Conservation (phyloP, 2,113 vertebrate genomes). For the Spea multiplicata region DNA sequence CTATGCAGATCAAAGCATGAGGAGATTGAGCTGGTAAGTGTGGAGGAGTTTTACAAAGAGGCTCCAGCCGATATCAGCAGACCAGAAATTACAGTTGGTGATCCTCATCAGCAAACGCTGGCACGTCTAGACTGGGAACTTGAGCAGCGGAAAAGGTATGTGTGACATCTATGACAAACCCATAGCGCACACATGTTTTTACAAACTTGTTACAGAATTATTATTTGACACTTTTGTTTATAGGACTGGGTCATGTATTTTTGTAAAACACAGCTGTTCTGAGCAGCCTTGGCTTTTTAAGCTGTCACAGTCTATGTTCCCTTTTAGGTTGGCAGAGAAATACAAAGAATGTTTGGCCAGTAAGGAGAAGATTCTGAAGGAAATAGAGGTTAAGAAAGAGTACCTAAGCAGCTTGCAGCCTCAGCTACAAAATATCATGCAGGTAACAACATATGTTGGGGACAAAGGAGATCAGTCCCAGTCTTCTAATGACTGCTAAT, state of each 20-base stretch:
- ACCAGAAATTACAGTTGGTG: constrained; percentile 74
- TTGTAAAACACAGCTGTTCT: too few relatives aligned
- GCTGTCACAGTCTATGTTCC: background rate
- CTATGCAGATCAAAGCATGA: constrained; percentile 87
- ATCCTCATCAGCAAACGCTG: constrained; percentile 92
- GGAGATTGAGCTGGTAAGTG: constrained; percentile 89
- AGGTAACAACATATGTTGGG: constrained; percentile 65
- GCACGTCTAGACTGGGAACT: constrained; percentile 97
- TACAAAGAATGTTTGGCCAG: constrained; percentile 84
- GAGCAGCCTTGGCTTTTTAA: too few relatives aligned
- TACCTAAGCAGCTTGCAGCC: constrained; percentile 95
- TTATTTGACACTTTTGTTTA: too few relatives aligned
- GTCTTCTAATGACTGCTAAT: background rate
- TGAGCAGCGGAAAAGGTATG: constrained; percentile 93
- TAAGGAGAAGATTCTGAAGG: constrained; percentile 95
- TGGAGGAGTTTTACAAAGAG: constrained; percentile 87
- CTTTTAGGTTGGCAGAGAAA: constrained; percentile 85
- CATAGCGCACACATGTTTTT: too few relatives aligned
- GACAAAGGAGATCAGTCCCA: background rate
- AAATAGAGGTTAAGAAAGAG: constrained; percentile 95
- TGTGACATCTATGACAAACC: background rate
- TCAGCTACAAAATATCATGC: constrained; percentile 94
- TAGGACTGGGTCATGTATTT: too few relatives aligned
- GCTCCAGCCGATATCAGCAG: constrained; percentile 87
- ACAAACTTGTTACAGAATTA: too few relatives aligned